Conservation (phyloP, 2,888 invertebrate genomes). For the Platynereis dumerilii region DNA sequence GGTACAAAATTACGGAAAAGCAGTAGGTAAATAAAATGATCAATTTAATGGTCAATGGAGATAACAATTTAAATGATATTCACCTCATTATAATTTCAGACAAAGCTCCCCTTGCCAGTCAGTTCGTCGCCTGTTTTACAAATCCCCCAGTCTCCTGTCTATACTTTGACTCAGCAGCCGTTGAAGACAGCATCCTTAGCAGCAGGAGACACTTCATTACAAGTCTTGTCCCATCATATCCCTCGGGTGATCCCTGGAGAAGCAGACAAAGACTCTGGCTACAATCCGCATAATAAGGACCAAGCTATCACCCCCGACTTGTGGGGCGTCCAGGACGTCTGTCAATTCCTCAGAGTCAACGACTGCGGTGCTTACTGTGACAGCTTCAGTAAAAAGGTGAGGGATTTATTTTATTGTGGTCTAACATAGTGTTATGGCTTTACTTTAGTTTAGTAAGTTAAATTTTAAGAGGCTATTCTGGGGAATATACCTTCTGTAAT, state of each 20-base stretch:
- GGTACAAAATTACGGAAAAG: too few relatives aligned
- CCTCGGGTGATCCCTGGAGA: slow-evolving; percentile 30
- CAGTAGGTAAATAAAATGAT: too few relatives aligned
- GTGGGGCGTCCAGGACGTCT: slow-evolving; percentile 87
- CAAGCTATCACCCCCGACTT: slow-evolving; percentile 68
- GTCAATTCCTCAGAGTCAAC: slow-evolving; percentile 86
- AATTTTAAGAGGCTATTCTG: too few relatives aligned
- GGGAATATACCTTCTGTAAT: too few relatives aligned
- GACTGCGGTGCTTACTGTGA: slow-evolving; percentile 74
- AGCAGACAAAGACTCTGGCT: slow-evolving; percentile 23
- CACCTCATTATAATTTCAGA: too few relatives aligned
- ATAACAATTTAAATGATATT: too few relatives aligned
- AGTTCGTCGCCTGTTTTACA: not conserved
- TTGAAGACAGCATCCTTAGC: not conserved
- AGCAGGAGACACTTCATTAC: not conserved
- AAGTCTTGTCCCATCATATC: slow-evolving; percentile 16
- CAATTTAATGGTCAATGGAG: too few relatives aligned
- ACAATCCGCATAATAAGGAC: slow-evolving; percentile 2
- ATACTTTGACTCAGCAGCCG: not conserved
- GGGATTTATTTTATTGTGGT: too few relatives aligned
- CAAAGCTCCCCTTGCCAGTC: too few relatives aligned
- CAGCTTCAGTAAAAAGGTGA: slow-evolving; percentile 68
- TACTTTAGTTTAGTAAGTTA: too few relatives aligned
- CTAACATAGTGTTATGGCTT: too few relatives aligned
- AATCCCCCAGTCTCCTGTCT: not conserved